Percentiles rank a stretch among this genome's conserved stretches.
phyloP scores from a whole-genome alignment of 2,113 vertebrate species.

The Eclectus roratus region DNA sequence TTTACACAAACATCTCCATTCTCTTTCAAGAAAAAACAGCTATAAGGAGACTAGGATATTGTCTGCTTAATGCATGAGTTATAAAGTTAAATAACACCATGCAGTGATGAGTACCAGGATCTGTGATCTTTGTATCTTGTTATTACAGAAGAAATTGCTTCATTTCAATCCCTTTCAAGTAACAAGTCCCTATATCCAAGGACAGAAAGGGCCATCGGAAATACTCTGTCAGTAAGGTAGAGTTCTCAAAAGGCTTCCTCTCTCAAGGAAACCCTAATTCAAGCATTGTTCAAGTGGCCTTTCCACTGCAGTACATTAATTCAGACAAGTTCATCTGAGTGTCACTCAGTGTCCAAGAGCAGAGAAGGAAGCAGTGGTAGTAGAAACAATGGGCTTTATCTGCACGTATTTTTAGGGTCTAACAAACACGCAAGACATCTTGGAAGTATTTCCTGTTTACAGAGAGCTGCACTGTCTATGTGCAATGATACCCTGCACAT shows the following conservation, averaged over 20 bases:
- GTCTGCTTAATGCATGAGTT: neutral
- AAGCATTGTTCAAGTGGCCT: conserved; percentile 13
- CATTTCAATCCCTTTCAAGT: neutral
- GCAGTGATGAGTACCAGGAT: neutral
- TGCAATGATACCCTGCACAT: conserved; percentile 37
- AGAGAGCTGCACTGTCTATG: conserved; percentile 45
- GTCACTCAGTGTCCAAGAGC: conserved; percentile 41
- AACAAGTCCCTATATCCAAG: neutral
- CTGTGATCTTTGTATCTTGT: neutral
- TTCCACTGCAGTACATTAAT: conserved; percentile 73
- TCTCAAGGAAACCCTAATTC: conserved; percentile 60
- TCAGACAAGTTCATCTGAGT: conserved; percentile 70
- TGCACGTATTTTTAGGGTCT: conserved; percentile 71
- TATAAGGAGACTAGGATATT: neutral
- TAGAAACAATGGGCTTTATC: conserved; percentile 82
- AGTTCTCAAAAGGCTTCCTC: conserved; percentile 34
- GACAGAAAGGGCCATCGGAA: neutral
- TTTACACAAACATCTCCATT: neutral
- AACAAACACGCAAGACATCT: conserved; percentile 71
- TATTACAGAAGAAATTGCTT: neutral
- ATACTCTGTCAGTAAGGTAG: neutral
- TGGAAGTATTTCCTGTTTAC: conserved; percentile 83
- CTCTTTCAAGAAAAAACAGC: neutral
- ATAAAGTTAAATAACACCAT: neutral
- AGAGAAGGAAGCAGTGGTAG: conserved; percentile 55